A percentile compares a stretch with the other conserved stretches of the same genome.
Evolutionary conservation across 2,888 invertebrate genomes (phyloP).

Genomic region (Drosophila multiciliata): DNA sequence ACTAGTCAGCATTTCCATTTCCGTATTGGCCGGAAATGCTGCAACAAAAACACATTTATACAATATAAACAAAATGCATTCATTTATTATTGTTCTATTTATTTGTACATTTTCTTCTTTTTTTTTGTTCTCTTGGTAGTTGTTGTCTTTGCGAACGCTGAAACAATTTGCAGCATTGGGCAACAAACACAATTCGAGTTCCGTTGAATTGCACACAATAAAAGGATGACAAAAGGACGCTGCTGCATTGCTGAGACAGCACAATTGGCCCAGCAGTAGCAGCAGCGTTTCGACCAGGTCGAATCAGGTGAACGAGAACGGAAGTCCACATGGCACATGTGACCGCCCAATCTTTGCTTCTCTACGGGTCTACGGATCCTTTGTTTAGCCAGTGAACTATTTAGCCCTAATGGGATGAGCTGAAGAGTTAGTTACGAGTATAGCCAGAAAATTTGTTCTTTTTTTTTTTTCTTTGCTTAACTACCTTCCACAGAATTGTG

Average conservation of each 20-base stretch:
- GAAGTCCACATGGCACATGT: slow-evolving; percentile 48
- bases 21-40: slow-evolving; percentile 56
- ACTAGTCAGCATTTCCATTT: slow-evolving; percentile 46
- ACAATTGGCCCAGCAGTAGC: slow-evolving; percentile 52
- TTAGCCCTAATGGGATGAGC: slow-evolving; percentile 51
- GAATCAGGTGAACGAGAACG: slow-evolving; percentile 58
- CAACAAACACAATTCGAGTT: slow-evolving; percentile 59
- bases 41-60: slow-evolving; percentile 39
- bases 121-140: not conserved
- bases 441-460: slow-evolving; percentile 22
- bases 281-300: slow-evolving; percentile 46
- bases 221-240: slow-evolving; percentile 46
- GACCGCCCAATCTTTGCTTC: slow-evolving; percentile 27
- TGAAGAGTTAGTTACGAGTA: slow-evolving; percentile 30
- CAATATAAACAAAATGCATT: slow-evolving; percentile 46
- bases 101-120: slow-evolving; percentile 28
- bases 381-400: slow-evolving; percentile 22
- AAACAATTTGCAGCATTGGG: slow-evolving; percentile 56
- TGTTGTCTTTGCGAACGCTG: slow-evolving; percentile 30
- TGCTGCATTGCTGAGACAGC: slow-evolving; percentile 32
- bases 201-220: slow-evolving; percentile 59
- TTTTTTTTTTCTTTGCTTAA: slow-evolving; percentile 19
- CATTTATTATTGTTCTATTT: slow-evolving; percentile 52
- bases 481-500: not conserved
- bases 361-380: not conserved